Evolutionary conservation across 2,888 invertebrate genomes (phyloP).

Genomic region (Tenthredo livida): DNA sequence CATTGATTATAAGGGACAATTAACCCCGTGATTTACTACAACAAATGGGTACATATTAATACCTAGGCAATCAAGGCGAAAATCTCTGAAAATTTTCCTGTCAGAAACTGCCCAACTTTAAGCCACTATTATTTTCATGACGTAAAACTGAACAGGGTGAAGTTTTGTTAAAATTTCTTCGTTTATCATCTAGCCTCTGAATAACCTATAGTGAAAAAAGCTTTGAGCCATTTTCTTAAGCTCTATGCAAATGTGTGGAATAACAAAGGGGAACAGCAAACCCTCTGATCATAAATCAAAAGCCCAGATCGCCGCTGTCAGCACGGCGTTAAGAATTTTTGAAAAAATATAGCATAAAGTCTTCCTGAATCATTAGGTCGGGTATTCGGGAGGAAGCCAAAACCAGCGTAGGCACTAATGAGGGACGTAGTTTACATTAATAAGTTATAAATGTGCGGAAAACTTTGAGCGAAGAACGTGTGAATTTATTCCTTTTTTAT

Average conservation of each 20-base stretch:
- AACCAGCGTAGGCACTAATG: neutral
- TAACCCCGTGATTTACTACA: no score
- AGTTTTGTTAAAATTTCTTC: neutral
- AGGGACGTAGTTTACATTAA: neutral
- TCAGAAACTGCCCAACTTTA: no score
- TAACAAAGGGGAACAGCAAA: neutral
- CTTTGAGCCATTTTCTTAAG: slow-evolving; percentile 8
- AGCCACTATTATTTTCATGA: no score
- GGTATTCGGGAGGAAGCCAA: neutral
- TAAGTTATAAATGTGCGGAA: neutral
- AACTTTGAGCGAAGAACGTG: neutral
- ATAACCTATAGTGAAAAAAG: neutral
- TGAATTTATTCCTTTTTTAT: neutral
- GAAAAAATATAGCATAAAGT: neutral
- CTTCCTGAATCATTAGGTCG: neutral
- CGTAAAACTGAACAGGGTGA: neutral
- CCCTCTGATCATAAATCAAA: slow-evolving; percentile 2
- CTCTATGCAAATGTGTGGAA: neutral
- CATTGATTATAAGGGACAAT: no score
- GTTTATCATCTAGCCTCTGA: neutral
- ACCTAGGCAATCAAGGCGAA: no score
- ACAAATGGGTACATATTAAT: no score
- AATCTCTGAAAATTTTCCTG: no score
- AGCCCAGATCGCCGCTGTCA: neutral
- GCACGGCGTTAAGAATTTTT: neutral